Evolutionary conservation across 2,888 invertebrate species (phyloP).

Genomic region (Zele albiditarsus): DNA sequence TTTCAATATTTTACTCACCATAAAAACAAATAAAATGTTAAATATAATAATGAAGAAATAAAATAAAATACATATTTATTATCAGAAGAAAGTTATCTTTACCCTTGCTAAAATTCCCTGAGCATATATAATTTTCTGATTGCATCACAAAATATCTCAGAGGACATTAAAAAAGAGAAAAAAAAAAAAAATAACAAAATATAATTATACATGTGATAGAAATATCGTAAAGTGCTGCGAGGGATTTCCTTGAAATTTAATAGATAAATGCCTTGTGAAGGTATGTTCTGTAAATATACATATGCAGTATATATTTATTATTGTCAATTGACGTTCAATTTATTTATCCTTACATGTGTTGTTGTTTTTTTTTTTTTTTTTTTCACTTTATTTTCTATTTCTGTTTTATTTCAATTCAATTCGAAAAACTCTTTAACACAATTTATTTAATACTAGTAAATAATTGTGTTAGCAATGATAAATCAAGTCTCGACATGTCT

Average conservation of each 20-base stretch:
- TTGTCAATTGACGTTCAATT: slow-evolving; percentile 20
- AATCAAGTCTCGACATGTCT: background rate
- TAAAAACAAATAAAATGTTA: background rate
- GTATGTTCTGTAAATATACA: slow-evolving; percentile 8
- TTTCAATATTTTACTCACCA: background rate
- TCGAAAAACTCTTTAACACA: background rate
- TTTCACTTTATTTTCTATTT: background rate
- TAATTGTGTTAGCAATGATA: background rate
- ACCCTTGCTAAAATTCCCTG: background rate
- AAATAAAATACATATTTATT: background rate
- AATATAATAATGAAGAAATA: background rate
- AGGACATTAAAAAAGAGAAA: background rate
- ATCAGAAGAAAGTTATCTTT: background rate
- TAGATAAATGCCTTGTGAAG: background rate
- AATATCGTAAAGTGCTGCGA: background rate
- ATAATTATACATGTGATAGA: slow-evolving; percentile 23
- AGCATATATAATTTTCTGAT: background rate
- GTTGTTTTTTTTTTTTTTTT: background rate
- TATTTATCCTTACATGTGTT: slow-evolving; percentile 19
- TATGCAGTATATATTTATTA: background rate
- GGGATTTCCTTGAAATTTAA: slow-evolving; percentile 33
- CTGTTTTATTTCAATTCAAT: background rate
- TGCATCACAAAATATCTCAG: background rate
- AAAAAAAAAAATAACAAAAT: slow-evolving; percentile 15
- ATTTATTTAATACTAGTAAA: background rate